Evolutionary conservation across 2,888 invertebrate species (phyloP).

Genomic region (Druceiella hillmani): DNA sequence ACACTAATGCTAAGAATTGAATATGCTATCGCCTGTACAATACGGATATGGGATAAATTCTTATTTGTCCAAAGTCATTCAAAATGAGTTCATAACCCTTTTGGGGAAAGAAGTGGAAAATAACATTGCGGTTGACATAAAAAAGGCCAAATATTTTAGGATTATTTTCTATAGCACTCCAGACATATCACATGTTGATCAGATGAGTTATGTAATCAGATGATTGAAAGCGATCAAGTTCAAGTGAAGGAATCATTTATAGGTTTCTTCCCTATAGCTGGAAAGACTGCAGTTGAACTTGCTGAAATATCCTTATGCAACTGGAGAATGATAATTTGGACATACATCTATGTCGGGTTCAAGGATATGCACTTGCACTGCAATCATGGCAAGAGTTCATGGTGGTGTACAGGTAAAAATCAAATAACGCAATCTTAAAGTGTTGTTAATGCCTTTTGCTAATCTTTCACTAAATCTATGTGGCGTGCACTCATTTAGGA

Average conservation of each 20-base stretch:
- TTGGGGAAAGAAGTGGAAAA: conserved; percentile 8
- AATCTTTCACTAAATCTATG: neutral
- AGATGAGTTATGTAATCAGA: conserved; percentile 15
- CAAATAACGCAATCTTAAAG: neutral
- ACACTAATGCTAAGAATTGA: neutral
- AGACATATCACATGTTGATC: conserved; percentile 11
- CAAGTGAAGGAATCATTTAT: conserved; percentile 15
- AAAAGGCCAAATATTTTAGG: conserved; percentile 11
- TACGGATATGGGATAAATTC: neutral
- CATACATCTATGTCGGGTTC: conserved; percentile 10
- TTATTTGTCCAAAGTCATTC: conserved; percentile 6
- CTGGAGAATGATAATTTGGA: conserved; percentile 6
- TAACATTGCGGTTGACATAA: conserved; percentile 7
- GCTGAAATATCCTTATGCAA: conserved; percentile 9
- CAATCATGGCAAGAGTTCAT: conserved; percentile 9
- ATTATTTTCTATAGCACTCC: conserved; percentile 16
- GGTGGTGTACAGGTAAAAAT: neutral
- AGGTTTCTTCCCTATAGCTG: conserved; percentile 11
- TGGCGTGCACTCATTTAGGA: neutral
- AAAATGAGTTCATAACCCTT: conserved; percentile 10
- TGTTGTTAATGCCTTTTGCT: no score
- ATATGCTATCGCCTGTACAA: neutral
- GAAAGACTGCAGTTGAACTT: conserved; percentile 11
- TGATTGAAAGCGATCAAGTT: conserved; percentile 14
- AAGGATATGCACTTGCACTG: conserved; percentile 13